Evolutionary conservation across 2,888 invertebrate species (phyloP), one percentile per base, ranked within the genome.

Genomic region (Liodrosophila aerea): DNA sequence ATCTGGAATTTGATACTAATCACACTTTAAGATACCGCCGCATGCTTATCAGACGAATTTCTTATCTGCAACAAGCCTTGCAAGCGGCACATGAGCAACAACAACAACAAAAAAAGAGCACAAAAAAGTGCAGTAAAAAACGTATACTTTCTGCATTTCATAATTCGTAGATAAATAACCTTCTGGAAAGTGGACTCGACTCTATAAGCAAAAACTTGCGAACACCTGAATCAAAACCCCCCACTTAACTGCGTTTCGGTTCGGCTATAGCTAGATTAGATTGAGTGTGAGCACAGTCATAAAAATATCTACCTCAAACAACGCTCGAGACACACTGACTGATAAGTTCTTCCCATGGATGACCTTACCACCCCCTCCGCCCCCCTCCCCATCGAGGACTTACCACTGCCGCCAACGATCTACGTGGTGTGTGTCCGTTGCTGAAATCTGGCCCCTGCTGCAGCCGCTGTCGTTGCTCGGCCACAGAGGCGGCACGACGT

Each of bases 401-500:
- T 66, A 89, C 89, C 83, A 81, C 71, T 51, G 86, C 82, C 41
- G 88, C 85, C 70, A 90, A 69, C 61, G 90, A 89, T 72, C 88
- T 84, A 62, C 89, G 86, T 44, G 89, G 88, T 53, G 85, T 82
- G 49, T 88, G 85, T 50, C 87, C 86, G 57, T 87, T 86, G 31
- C 74, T 86, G 29, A 72, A 76, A 60, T 86, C 87, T 53, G 74
- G 73, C 9, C 76, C 77, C 33, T 72, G 68, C 59, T 80, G 87
- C 67, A 72, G 76, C 61, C 82, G 83, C 60, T 84, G 87, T 65
- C 78, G 87, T 65, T 85, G 85, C 39, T 87, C 86, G 41, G 86
- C 83, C 52, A 88, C 86, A 33, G 90, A 89, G 34, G 87, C 85
- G 40, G 90, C 86, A 16, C 90, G 86, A 18, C 90, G 87, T 12